Base-by-base conservation (phyloP, 2,113 vertebrate genomes). In the Diphyllodes magnificus region DNA sequence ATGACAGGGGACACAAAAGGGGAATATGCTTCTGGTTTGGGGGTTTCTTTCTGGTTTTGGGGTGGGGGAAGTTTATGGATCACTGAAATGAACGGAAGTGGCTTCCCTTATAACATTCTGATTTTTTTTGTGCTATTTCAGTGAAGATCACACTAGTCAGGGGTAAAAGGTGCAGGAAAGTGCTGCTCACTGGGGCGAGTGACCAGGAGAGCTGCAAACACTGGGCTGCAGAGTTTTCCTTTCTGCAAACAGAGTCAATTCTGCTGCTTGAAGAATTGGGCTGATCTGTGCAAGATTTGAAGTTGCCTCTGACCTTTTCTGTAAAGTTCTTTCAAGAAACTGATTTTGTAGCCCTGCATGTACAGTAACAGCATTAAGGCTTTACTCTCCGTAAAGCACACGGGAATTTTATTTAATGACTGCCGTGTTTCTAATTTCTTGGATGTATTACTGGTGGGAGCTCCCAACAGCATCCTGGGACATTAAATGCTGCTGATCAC, bases 281-380 rank as follows among this genome's bases (percentile, higher is more conserved):
- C 94, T 93, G 94, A 37, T 92, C 93, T 79, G 92, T 35, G 66
- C 86, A 59, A 94, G 90, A 89, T 96, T 63, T 90, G 93, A 93
- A 93, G 86, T 93, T 94, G 97, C 95, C 97, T 98, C 96, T 97
- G 92, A 96, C 76, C 47, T 97, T 97, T 96, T 82, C 89, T 95
- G 97, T 98, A 95, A 94, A 93, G 93, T 96, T 96, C 97, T 97
- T 97, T 80, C 93, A 93, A 97, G 94, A 97, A 97, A 95, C 97
- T 97, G 94, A 60, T 97, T 98, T 97, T 97, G 95, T 96, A 97
- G 97, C 95, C 96, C 91, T 88, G 97, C 97, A 97, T 76, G 86
- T 77, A 80, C 86, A 83, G 28, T 77, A 76, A 63, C 64, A 85
- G 80, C 77, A 65, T 92, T 69, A 92, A 82, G 86, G 96, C 95